Base-by-base conservation (phyloP, 2,888 invertebrate genomes). In the Pandemis heparana region DNA sequence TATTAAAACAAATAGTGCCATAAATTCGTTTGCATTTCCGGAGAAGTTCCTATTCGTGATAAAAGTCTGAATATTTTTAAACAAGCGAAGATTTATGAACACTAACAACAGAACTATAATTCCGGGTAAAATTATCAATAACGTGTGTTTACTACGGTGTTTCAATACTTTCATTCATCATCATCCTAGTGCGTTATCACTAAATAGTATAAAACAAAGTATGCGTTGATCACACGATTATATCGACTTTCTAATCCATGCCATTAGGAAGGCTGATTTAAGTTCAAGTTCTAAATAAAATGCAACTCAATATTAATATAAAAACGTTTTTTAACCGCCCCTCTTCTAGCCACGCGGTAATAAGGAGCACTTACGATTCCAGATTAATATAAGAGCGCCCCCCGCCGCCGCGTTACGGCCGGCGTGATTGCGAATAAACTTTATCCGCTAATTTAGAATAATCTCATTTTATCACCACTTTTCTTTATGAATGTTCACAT, bases 341-440 rank as follows among this genome's bases (percentile, higher is more conserved):
- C 48, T 72, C 60, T 77, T 69, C 60, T 76, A 41, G 76, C 56
- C 75, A 75, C 61, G 70, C 75, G 14, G 67, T 81, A 81, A 82
- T 82, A 82, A 83, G 79, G 78, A 67, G 65, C 80, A 79, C 74
- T 85, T 82, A 84, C 78, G 80, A 71, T 67, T 70, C 66, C 62
- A 80, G 84, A 82, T 83, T 78, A 80, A 75, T 74, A 75, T 76
- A 78, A 66, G 67, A 61, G 83, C 79, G 80, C 84, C 71, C 70
- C 80, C 38, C 70, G 38, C 68, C 71, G 80, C 38, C 70, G 38
- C 68, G 76, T 80, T 80, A 81, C 75, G 78, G 77, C 74, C 77
- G 76, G 46, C 79, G 71, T 82, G 77, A 87, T 88, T 86, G 85
- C 86, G 74, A 81, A 87, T 87, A 83, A 85, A 85, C 77, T 82